Conservation (phyloP, 2,888 invertebrate genomes). For the Drosophila suboccidentalis region DNA sequence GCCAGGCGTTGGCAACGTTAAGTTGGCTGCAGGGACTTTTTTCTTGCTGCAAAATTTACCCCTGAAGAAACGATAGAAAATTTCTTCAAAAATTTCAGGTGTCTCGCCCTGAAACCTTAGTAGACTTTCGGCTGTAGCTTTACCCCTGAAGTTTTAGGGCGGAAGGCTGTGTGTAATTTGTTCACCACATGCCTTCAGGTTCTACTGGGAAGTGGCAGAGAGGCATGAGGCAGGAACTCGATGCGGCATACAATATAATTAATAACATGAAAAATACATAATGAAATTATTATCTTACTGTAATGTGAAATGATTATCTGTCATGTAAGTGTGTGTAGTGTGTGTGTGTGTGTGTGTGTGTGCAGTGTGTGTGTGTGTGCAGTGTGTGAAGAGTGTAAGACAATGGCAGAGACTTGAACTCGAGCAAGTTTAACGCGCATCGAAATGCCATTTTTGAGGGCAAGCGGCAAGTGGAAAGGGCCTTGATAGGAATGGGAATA, state of each 20-base stretch:
- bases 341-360: conserved; percentile 20
- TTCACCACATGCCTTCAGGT: too few species aligned
- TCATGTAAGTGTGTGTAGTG: conserved; percentile 18
- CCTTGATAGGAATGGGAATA: conserved; percentile 27
- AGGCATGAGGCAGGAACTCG: conserved; percentile 51
- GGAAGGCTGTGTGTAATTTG: too few species aligned
- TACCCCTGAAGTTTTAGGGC: too few species aligned
- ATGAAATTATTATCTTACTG: conserved; percentile 79
- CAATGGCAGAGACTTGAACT: conserved; percentile 68
- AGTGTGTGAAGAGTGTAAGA: conserved; percentile 63
- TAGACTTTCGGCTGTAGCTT: too few species aligned
- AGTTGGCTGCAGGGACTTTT: too few species aligned
- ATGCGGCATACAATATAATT: conserved; percentile 69
- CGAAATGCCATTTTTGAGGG: conserved; percentile 51
- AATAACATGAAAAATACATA: conserved; percentile 81
- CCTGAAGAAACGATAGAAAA: too few species aligned
- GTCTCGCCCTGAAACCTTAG: too few species aligned
- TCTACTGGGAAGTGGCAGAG: too few species aligned
- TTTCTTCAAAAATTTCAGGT: too few species aligned
- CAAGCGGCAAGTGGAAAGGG: conserved; percentile 5
- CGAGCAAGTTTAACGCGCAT: conserved; percentile 61
- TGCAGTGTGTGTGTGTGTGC: conserved; percentile 24
- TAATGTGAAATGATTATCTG: conserved; percentile 78
- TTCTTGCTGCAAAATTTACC: too few species aligned
- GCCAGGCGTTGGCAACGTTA: too few species aligned